Evolutionary conservation across 2,888 invertebrate species (phyloP).

Genomic region (Tenthredo livida): DNA sequence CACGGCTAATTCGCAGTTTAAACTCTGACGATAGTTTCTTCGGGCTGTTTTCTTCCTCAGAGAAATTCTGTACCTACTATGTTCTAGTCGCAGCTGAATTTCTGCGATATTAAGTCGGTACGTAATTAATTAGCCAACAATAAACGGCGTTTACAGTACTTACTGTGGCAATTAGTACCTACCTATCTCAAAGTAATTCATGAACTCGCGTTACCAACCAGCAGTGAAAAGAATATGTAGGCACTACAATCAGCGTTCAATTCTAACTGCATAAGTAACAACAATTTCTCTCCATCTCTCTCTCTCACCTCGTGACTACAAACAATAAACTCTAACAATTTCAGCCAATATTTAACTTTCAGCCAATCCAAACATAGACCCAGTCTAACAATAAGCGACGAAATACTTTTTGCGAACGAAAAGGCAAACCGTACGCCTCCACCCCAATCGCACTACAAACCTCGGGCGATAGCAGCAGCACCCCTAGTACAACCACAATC

Average conservation of each 20-base stretch:
- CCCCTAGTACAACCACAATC: not conserved
- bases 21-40: not conserved
- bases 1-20: constrained; percentile 5
- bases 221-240: not conserved
- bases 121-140: constrained; percentile 7
- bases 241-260: not conserved
- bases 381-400: not conserved
- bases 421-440: not conserved
- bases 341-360: constrained; percentile 26
- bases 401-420: constrained; percentile 20
- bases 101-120: not conserved
- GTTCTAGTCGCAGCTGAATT: not conserved
- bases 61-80: not conserved
- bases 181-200: not conserved
- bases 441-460: not conserved
- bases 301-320: not conserved
- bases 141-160: not conserved
- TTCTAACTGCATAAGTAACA: not conserved
- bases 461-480: constrained; percentile 5
- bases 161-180: not conserved
- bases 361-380: constrained; percentile 13
- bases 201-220: not conserved
- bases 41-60: constrained; percentile 6
- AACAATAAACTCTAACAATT: not conserved
- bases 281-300: not conserved